Base-by-base conservation (phyloP, 2,113 vertebrate species). In the Chamaea fasciata region DNA sequence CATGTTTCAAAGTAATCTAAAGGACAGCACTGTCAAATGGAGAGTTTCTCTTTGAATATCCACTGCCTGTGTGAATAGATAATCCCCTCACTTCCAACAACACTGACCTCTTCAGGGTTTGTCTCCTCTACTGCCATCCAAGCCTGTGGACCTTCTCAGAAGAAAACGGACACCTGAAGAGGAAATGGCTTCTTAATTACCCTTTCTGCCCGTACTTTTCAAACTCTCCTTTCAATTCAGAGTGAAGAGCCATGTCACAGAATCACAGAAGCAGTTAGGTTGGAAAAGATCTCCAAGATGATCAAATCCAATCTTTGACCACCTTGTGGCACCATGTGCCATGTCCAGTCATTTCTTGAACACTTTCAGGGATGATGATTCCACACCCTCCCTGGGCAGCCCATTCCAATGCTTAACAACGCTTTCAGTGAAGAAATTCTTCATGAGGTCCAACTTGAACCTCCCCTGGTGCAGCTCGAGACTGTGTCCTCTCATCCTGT, bases 21-120 rank as follows among this genome's bases (percentile, higher is more conserved):
- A 68, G 37, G 13, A 27, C 17, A 65, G 30, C 68, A 22, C 47
- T 77, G 70, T 96, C 92, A 98, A 95, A 97, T 2, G 13, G 87
- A 87, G 92, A 96, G 90, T 92, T 96, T 89, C 86, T 64, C 74
- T 55, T 24, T 92, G 94, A 90, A 83, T 80, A 70, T 19, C 30
- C 42, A 26, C 56, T 56, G 39, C 56, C 80, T 74, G n/a, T n/a
- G n/a, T n/a, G n/a, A n/a, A n/a, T n/a, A n/a, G n/a, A n/a, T n/a
- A n/a, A n/a, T n/a, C 75, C 44, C 39, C 52, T 21, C 28, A 47
- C n/a, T 42, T 19, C 57, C 83, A 60, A 6, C 2, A 78, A 10
- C 46, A 41, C 35, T 93, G 95, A 91, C 82, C 82, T 83, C 82
- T 69, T 39, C 15, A 20, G 59, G 26, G 44, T 35, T 69, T 71